These are phyloP conservation scores for Micoletzkya japonica DNA, from an alignment of 2,888 invertebrate species.

Conservation along the genomic window DNA sequence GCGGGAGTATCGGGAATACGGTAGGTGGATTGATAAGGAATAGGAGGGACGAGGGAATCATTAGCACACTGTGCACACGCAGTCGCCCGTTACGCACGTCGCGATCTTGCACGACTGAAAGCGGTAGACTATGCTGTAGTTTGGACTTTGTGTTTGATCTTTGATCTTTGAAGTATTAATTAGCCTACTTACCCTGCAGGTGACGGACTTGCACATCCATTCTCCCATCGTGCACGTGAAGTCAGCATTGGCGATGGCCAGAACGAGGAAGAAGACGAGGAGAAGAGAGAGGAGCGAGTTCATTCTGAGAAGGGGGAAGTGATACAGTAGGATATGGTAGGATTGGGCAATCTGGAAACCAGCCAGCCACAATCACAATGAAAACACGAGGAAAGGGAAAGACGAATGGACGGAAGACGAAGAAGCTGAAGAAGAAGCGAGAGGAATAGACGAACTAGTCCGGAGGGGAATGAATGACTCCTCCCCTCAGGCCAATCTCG, in stretches of 20 bases:
- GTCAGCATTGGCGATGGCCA: conserved; percentile 41
- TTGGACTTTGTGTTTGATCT: too few relatives aligned
- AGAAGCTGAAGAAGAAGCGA: background rate
- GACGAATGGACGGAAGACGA: background rate
- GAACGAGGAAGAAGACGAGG: conserved; percentile 39
- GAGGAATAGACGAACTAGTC: background rate
- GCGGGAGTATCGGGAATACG: too few relatives aligned
- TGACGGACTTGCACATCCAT: conserved; percentile 42
- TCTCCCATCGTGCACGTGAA: conserved; percentile 47
- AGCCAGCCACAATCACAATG: background rate
- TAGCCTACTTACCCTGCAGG: conserved; percentile 40
- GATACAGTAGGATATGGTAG: too few relatives aligned
- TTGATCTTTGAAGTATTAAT: too few relatives aligned
- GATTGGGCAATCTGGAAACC: background rate
- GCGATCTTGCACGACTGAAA: conserved; percentile 46
- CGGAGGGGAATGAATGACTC: background rate
- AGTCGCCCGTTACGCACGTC: conserved; percentile 44
- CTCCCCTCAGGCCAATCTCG: background rate
- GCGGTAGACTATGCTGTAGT: too few relatives aligned
- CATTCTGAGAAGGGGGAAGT: too few relatives aligned
- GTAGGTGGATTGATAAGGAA: too few relatives aligned
- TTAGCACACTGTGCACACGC: conserved; percentile 46
- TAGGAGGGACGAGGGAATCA: too few relatives aligned
- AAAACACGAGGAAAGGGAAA: background rate
- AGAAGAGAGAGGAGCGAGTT: conserved; percentile 26